Percentiles rank a stretch among this genome's conserved stretches.
These are phyloP conservation scores for Ibycter americanus DNA, from an alignment of 2,797 vertebrate species.

Conservation along the genomic window DNA sequence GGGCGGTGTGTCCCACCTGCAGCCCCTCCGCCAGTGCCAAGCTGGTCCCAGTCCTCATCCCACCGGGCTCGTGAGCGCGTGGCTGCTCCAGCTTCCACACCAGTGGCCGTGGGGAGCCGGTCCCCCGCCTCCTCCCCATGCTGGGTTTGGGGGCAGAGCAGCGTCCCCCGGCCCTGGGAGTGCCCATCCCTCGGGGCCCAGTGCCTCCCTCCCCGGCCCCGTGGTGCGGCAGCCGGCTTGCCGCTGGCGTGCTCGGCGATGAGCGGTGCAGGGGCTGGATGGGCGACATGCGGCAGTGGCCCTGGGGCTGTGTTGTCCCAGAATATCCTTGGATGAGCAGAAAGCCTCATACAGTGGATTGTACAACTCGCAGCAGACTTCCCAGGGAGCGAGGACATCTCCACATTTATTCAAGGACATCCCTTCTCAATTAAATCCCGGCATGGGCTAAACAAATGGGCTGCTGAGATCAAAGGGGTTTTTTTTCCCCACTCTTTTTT, in stretches of 20 bases:
- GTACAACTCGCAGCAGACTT: not conserved
- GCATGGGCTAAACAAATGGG: constrained; percentile 39
- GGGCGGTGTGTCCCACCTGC: not conserved
- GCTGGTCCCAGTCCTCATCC: rapidly evolving
- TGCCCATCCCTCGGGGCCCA: rapidly evolving
- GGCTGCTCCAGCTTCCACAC: not conserved
- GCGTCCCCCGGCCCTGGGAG: not conserved
- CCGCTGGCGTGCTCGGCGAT: rapidly evolving
- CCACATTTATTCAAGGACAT: constrained; percentile 38
- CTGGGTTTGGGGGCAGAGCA: not conserved
- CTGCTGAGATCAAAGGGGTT: not conserved
- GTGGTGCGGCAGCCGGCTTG: rapidly evolving
- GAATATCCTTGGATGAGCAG: not conserved
- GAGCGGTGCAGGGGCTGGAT: not conserved
- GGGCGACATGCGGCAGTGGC: not conserved
- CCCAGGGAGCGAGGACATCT: constrained; percentile 7
- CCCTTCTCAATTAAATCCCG: constrained; percentile 41
- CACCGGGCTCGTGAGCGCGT: rapidly evolving
- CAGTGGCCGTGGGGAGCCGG: rapidly evolving
- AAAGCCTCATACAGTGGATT: not conserved
- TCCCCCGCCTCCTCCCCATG: rapidly evolving
- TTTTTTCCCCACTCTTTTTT: not conserved
- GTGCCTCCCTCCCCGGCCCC: rapidly evolving
- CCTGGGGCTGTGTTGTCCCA: not conserved
- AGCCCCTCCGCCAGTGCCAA: not conserved